Conservation (phyloP, 2,113 vertebrate species). For the Bucco capensis region DNA sequence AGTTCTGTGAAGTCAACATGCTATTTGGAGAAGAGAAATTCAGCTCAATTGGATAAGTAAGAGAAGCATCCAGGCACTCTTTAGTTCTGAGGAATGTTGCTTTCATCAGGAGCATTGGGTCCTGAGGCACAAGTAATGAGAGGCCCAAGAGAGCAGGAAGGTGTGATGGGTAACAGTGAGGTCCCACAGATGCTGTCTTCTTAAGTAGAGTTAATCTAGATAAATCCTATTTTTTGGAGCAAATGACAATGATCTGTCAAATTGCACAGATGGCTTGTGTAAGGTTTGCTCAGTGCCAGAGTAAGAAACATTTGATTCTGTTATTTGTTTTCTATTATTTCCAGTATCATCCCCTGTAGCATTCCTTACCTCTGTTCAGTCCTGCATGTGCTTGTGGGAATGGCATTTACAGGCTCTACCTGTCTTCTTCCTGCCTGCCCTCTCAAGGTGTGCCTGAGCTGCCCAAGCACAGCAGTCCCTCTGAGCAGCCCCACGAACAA, state of each 20-base stretch:
- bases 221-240: neutral
- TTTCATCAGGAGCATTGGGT: neutral
- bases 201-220: neutral
- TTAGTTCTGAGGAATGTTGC: neutral
- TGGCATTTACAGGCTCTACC: neutral
- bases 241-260: neutral
- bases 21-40: neutral
- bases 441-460: neutral
- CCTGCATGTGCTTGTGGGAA: rapidly evolving
- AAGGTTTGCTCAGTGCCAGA: neutral
- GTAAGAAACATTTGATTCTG: neutral
- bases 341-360: rapidly evolving
- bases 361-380: neutral
- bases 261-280: neutral
- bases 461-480: rapidly evolving
- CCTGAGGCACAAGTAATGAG: neutral
- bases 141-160: neutral
- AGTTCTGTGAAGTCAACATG: neutral
- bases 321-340: neutral
- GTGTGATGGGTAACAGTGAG: neutral
- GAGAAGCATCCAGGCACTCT: neutral
- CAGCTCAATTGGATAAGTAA: neutral
- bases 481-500: neutral
- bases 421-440: neutral
- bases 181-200: neutral